phyloP scores from a whole-genome alignment of 2,113 vertebrate genomes.

The Meleagris gallopavo region DNA sequence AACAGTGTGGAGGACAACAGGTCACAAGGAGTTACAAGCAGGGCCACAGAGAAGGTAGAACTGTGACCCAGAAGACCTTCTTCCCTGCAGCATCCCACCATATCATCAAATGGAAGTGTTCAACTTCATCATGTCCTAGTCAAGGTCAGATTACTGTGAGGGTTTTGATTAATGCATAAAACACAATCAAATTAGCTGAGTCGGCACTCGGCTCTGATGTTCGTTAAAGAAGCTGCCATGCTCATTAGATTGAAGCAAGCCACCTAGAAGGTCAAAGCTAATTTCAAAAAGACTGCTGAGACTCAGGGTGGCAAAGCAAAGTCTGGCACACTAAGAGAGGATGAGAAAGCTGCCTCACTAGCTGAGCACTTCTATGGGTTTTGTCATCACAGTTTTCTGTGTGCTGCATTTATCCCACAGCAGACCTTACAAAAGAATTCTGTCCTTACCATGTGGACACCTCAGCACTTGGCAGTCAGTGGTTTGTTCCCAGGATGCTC shows the following conservation, averaged over 20 bases:
- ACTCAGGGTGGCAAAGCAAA: neutral
- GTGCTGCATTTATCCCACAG: neutral
- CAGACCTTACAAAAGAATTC: neutral
- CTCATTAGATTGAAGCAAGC: slow-evolving; percentile 49
- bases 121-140: neutral
- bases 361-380: neutral
- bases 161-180: slow-evolving; percentile 61
- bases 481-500: neutral
- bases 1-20: neutral
- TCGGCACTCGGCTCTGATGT: neutral
- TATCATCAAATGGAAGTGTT: neutral
- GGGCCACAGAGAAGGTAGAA: neutral
- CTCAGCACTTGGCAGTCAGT: neutral
- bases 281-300: slow-evolving; percentile 33
- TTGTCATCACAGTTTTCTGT: accelerated
- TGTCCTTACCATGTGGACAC: neutral
- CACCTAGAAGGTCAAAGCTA: slow-evolving; percentile 54
- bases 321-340: neutral
- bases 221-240: slow-evolving; percentile 30
- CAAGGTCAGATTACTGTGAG: slow-evolving; percentile 38
- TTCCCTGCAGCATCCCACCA: neutral
- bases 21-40: neutral
- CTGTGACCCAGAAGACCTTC: neutral
- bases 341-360: neutral
- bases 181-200: slow-evolving; percentile 58